Evolutionary conservation across 2,113 vertebrate genomes (phyloP), one percentile per base, ranked within the genome.

Genomic region (Rhinoptilus africanus): DNA sequence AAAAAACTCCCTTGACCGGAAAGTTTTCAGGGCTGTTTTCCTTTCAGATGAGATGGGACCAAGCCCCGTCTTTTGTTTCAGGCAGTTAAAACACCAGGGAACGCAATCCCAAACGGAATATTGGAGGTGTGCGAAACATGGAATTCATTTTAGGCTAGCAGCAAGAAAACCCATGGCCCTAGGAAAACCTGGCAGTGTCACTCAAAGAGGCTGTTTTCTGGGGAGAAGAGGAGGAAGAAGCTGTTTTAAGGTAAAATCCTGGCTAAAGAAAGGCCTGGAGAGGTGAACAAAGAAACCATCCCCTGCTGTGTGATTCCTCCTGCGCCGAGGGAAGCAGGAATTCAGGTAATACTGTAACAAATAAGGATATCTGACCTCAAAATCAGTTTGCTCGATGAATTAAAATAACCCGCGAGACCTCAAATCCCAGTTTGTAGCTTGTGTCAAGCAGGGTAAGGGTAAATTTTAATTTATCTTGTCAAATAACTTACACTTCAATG

Each of bases 71-170:
- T 62, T 66, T 23, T 30, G 28, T 22, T 83, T 66, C 1, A 37
- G 34, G 64, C 47, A 41, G 9, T 28, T 35, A 15, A 68, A 84
- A 9, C 47, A 48, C 37, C 3, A 35, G 18, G 24, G 21, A 67
- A 54, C 11, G 1, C 34, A 22, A 39, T 7, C 63, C 35, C 20
- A 37, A 50, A 9, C 2, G 10, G 48, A 23, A 5, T 8, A 34
- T 27, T 24, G 15, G n/a, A 48, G 1, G 2, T 3, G 11, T 2
- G 39, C 2, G 50, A 50, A 30, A 2, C 3, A 6, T 2, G 23
- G 68, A 26, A 57, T 32, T 67, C 12, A 30, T 67, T 57, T 69
- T 14, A 43, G 3, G 60, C n/a, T 15, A 7, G 9, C 6, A 17
- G 45, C 22, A 45, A 13, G n/a, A 9, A 41, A 91, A n/a, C 3